phyloP scores from a whole-genome alignment of 2,888 invertebrate species.

The Myopa testacea region DNA sequence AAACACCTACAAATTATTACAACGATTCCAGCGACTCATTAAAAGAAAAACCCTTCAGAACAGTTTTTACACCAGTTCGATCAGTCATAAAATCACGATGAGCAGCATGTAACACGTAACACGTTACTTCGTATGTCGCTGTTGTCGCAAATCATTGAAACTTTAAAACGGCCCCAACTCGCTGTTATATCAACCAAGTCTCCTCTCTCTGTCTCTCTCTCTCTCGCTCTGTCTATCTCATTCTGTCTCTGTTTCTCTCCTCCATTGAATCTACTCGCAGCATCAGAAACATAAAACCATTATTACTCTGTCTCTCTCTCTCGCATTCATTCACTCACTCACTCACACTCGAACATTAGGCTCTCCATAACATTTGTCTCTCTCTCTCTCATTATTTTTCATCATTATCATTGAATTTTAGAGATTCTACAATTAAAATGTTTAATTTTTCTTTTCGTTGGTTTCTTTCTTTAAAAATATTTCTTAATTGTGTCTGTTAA shows the following conservation, averaged over 20 bases:
- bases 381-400: slow-evolving; percentile 5
- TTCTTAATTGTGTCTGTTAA: slow-evolving; percentile 16
- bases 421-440: neutral
- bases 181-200: no score
- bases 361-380: neutral
- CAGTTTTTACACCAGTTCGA: no score
- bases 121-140: no score
- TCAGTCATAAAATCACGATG: no score
- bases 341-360: neutral
- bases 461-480: slow-evolving; percentile 16
- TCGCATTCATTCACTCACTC: neutral
- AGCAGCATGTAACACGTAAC: no score
- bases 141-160: no score
- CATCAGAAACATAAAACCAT: neutral
- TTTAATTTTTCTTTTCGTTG: slow-evolving; percentile 26
- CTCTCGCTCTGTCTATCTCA: neutral
- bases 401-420: slow-evolving; percentile 10
- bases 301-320: neutral
- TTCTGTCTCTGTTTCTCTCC: slow-evolving; percentile 1
- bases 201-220: no score
- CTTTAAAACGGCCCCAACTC: no score
- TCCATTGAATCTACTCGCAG: neutral
- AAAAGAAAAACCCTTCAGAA: no score
- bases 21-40: no score
- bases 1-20: no score